Conservation (phyloP, 2,888 invertebrate species). For the Creontiades dilutus region DNA sequence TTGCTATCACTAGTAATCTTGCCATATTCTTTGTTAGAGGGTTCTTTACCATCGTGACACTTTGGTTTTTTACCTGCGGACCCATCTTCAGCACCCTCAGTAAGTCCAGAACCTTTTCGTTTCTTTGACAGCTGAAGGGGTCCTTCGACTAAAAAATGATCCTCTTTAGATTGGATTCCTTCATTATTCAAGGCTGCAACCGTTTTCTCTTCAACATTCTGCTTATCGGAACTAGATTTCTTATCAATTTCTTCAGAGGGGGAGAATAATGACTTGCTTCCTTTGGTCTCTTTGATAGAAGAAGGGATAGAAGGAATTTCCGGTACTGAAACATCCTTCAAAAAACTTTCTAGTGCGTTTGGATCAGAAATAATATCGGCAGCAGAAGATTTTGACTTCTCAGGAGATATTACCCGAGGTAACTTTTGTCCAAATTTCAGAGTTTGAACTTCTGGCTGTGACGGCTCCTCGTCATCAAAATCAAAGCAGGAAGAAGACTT, state of each 20-base stretch:
- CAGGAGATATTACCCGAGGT: conserved; percentile 80
- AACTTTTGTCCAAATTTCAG: conserved; percentile 83
- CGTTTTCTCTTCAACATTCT: not conserved
- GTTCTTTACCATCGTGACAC: conserved; percentile 16
- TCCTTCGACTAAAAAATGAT: conserved; percentile 66
- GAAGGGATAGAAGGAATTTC: conserved; percentile 77
- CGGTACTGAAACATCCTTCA: conserved; percentile 83
- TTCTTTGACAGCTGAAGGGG: conserved; percentile 65
- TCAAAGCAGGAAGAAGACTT: conserved; percentile 81
- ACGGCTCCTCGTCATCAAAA: conserved; percentile 84
- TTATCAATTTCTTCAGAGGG: not conserved
- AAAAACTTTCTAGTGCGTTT: conserved; percentile 80
- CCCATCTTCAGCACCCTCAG: conserved; percentile 68
- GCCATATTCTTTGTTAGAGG: not conserved
- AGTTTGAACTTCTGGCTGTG: conserved; percentile 81
- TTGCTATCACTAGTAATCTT: not conserved
- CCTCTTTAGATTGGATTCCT: not conserved
- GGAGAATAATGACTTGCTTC: not conserved
- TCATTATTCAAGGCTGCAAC: not conserved
- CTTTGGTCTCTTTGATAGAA: not conserved
- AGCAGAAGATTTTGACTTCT: conserved; percentile 50
- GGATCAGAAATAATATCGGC: conserved; percentile 26
- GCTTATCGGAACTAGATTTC: not conserved
- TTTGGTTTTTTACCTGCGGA: conserved; percentile 46
- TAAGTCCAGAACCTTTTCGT: conserved; percentile 55